Evolutionary conservation across 1,140 invertebrate species (phyloP).

Genomic region (Ceratosolen solmsi): DNA sequence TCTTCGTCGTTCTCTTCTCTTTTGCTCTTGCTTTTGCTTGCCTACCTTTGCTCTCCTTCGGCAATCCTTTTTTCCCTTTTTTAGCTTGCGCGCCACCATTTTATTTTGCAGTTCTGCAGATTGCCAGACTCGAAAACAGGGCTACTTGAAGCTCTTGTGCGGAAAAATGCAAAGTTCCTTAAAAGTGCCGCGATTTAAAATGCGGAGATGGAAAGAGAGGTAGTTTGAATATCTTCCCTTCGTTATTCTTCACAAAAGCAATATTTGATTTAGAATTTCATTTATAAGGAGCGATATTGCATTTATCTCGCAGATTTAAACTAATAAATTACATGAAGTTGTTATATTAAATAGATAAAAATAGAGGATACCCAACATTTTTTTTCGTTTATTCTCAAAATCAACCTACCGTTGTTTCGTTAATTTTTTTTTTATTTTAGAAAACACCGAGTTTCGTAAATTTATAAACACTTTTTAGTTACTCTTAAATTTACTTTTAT

Average conservation of each 20-base stretch:
- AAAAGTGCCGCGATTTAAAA: conserved; percentile 30
- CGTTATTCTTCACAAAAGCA: background rate
- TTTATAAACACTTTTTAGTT: no score
- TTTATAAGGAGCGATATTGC: no score
- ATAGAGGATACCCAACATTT: no score
- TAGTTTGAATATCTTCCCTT: background rate
- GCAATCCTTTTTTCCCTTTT: background rate
- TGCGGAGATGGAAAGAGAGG: background rate
- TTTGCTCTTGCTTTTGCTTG: background rate
- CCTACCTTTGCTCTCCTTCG: background rate
- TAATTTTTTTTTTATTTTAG: no score
- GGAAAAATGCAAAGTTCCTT: conserved; percentile 46
- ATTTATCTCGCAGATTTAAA: no score
- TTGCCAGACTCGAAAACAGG: conserved; percentile 2
- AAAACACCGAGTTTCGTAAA: no score
- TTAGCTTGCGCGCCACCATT: background rate
- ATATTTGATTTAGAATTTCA: background rate
- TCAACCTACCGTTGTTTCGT: no score
- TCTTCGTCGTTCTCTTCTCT: background rate
- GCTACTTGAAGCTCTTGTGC: conserved; percentile 5
- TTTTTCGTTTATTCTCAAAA: no score
- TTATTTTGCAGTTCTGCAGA: conserved; percentile 43
- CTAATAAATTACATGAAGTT: no score
- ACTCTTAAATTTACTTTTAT: no score
- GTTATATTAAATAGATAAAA: no score